These are phyloP conservation scores for Protodeltote pygarga DNA, from an alignment of 2,888 invertebrate species.

Conservation along the genomic window DNA sequence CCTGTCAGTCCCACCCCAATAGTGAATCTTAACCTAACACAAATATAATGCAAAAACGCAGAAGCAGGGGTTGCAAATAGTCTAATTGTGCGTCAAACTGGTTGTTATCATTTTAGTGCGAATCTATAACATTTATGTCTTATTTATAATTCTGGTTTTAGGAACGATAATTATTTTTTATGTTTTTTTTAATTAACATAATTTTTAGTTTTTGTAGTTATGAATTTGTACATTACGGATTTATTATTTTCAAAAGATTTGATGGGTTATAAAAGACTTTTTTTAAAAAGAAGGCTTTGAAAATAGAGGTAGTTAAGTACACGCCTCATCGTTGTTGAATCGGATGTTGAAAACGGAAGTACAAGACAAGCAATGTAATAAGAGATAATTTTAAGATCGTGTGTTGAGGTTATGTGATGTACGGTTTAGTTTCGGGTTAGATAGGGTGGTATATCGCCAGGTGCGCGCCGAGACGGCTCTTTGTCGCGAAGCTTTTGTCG, in stretches of 20 bases:
- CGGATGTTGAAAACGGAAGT: conserved; percentile 67
- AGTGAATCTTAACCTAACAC: conserved; percentile 64
- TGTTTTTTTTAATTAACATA: no score
- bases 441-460: conserved; percentile 76
- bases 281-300: conserved; percentile 16
- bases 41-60: conserved; percentile 72
- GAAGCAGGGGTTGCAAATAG: conserved; percentile 84
- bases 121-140: conserved; percentile 52
- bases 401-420: conserved; percentile 61
- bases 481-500: conserved; percentile 69
- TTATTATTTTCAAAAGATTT: no score
- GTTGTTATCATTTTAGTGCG: conserved; percentile 61
- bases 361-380: conserved; percentile 53
- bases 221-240: no score
- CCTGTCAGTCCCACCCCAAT: conserved; percentile 70
- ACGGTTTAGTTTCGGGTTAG: conserved; percentile 66
- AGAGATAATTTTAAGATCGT: conserved; percentile 54
- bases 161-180: conserved; percentile 14
- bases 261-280: no score
- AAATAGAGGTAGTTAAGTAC: conserved; percentile 26
- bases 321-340: conserved; percentile 43
- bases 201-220: no score
- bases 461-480: conserved; percentile 77
- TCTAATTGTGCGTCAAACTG: conserved; percentile 76
- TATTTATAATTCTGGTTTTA: conserved; percentile 38